These are phyloP conservation scores for Axis porcinus DNA, from an alignment of 2,113 vertebrate species.

Conservation along the genomic window DNA sequence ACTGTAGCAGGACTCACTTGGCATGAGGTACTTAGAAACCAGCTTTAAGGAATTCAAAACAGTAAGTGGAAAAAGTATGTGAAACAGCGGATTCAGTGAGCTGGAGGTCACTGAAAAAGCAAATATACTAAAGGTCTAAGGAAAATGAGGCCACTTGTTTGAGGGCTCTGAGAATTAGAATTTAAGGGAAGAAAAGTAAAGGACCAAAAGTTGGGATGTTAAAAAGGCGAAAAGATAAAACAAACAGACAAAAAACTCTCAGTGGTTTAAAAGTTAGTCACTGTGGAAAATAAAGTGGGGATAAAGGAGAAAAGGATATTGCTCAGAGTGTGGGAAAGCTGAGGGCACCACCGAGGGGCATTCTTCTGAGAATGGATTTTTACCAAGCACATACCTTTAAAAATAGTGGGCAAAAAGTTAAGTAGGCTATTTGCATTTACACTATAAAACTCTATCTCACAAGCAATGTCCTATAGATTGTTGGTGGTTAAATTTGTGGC, in stretches of 20 bases:
- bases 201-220: neutral
- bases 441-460: neutral
- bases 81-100: neutral
- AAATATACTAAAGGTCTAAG: neutral
- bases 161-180: neutral
- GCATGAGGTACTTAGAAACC: neutral
- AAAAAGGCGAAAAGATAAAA: neutral
- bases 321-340: neutral
- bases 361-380: neutral
- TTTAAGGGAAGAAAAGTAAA: neutral
- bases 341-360: fast-evolving
- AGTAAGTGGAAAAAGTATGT: neutral
- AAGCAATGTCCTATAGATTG: neutral
- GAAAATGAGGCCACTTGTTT: neutral
- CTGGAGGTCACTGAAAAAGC: neutral
- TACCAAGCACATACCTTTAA: neutral
- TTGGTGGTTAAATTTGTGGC: neutral
- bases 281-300: neutral
- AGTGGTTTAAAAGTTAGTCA: neutral
- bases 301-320: neutral
- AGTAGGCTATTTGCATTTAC: neutral
- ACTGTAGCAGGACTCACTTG: neutral
- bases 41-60: neutral
- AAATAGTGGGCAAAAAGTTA: neutral
- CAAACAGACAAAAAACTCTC: neutral